These are phyloP conservation scores for Brachypodius melanocephalos DNA, from an alignment of 2,113 vertebrate genomes.

Conservation along the genomic window DNA sequence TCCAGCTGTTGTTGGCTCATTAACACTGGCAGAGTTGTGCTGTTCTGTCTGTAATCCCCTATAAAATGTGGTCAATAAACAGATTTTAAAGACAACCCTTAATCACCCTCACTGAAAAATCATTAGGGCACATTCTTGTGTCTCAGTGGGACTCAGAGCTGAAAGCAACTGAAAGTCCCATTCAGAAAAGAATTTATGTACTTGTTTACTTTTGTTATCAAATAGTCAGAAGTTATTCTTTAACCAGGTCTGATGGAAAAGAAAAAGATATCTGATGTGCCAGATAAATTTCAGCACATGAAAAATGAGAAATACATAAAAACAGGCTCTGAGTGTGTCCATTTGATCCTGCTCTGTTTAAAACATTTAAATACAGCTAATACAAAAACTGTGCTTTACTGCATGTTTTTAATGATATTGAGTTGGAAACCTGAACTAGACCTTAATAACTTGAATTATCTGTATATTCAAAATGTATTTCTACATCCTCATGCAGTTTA, in stretches of 20 bases:
- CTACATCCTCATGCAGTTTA: not conserved
- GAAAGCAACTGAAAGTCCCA: not conserved
- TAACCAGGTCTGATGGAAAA: not conserved
- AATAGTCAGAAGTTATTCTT: not conserved
- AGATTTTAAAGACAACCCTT: not conserved
- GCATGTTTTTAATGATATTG: not conserved
- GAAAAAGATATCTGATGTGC: not conserved
- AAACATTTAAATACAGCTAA: not conserved
- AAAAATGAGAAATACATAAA: not conserved
- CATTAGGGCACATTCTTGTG: not conserved
- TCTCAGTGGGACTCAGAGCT: not conserved
- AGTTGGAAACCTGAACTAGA: not conserved
- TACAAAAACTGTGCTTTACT: not conserved
- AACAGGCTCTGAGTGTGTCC: not conserved
- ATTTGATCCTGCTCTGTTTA: not conserved
- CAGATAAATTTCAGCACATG: not conserved
- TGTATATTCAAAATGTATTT: not conserved
- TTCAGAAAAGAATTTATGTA: not conserved
- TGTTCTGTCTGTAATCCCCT: not conserved
- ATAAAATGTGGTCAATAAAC: not conserved
- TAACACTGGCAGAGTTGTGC: rapidly evolving
- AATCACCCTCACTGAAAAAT: not conserved
- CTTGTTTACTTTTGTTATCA: not conserved
- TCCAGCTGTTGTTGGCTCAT: not conserved
- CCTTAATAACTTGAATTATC: not conserved